Evolutionary conservation across 1,140 invertebrate genomes (phyloP).

Genomic region (Orussus abietinus): DNA sequence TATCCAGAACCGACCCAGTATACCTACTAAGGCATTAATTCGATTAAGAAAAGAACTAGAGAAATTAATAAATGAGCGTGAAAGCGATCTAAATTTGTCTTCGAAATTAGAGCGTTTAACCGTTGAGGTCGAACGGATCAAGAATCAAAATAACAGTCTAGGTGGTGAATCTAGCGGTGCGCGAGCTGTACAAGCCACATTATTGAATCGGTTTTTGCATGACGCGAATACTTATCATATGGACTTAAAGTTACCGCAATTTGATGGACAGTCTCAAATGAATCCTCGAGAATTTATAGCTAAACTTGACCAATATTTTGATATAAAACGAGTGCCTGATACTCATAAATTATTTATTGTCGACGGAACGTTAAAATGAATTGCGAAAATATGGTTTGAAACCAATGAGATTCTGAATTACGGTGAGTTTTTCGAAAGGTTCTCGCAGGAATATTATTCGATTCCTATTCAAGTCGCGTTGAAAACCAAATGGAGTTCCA

Average conservation of each 20-base stretch:
- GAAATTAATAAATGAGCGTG: too few relatives aligned
- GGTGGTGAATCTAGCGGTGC: too few relatives aligned
- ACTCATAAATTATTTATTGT: conserved; percentile 6
- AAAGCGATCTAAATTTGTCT: too few relatives aligned
- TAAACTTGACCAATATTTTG: conserved; percentile 12
- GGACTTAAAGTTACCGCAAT: conserved; percentile 4
- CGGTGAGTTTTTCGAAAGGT: conserved; percentile 2
- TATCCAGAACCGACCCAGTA: too few relatives aligned
- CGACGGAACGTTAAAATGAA: not conserved
- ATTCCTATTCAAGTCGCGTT: conserved; percentile 13
- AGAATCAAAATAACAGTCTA: too few relatives aligned
- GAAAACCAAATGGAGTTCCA: conserved; percentile 7
- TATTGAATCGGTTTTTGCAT: too few relatives aligned
- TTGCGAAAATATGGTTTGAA: conserved; percentile 13
- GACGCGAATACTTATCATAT: too few relatives aligned
- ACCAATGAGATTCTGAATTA: conserved; percentile 5
- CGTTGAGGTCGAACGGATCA: too few relatives aligned
- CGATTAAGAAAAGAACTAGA: too few relatives aligned
- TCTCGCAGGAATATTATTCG: conserved; percentile 16
- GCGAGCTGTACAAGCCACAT: too few relatives aligned
- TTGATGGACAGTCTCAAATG: conserved; percentile 9
- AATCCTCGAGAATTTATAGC: conserved; percentile 11
- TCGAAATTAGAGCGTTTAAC: too few relatives aligned
- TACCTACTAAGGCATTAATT: too few relatives aligned
- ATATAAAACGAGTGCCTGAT: conserved; percentile 2